Evolutionary conservation across 2,888 invertebrate genomes (phyloP).

Genomic region (Brenthis ino): DNA sequence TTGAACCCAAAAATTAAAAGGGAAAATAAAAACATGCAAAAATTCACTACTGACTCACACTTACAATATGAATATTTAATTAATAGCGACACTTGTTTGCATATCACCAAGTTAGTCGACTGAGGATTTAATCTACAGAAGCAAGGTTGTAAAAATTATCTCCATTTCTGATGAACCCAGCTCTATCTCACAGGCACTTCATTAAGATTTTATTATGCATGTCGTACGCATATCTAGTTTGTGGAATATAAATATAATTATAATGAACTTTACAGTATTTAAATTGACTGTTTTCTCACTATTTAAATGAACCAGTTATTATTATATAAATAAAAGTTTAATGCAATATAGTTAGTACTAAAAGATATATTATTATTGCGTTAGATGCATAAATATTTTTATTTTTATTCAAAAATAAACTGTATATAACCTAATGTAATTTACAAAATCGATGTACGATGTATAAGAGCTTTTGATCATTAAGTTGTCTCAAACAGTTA

Average conservation of each 20-base stretch:
- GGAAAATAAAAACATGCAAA: constrained; percentile 5
- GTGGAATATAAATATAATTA: not conserved
- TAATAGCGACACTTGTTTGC: constrained; percentile 15
- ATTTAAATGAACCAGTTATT: too few species aligned
- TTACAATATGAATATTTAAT: constrained; percentile 16
- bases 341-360: too few species aligned
- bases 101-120: not conserved
- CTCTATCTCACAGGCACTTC: constrained; percentile 7
- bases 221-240: not conserved
- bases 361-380: too few species aligned
- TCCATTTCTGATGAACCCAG: not conserved
- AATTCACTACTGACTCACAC: constrained; percentile 6
- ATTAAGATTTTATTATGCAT: constrained; percentile 14
- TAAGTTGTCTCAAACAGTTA: too few species aligned
- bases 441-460: too few species aligned
- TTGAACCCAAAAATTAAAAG: not conserved
- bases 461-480: too few species aligned
- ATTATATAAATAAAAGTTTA: too few species aligned
- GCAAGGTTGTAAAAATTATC: constrained; percentile 11
- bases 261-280: too few species aligned
- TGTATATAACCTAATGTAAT: too few species aligned
- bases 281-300: too few species aligned
- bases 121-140: not conserved
- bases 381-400: too few species aligned
- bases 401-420: too few species aligned